Evolutionary conservation across 2,113 vertebrate genomes (phyloP), one percentile per base, ranked within the genome.

Genomic region (Halichoerus grypus): DNA sequence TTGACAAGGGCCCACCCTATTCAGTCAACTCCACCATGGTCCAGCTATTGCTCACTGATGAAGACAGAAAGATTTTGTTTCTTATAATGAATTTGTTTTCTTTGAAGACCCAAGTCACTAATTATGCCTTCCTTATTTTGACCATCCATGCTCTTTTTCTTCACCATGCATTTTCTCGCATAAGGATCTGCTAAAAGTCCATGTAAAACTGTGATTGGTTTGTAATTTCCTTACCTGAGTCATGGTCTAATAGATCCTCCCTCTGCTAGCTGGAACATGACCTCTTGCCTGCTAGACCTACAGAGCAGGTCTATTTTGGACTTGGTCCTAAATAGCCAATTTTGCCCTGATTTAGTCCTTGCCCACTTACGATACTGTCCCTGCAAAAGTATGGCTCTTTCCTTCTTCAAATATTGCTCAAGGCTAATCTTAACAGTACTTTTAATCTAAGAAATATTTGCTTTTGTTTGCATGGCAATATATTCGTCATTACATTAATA

Each of bases 361-460:
- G 33, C 14, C 5, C 28, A 28, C 19, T 88, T 28, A 63, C 57
- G 69, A 57, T 55, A 7, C 67, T 49, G 22, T 93, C 39, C 3
- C 5, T 85, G 53, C 10, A 86, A 36, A 21, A 39, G 4, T 81
- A 3, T 24, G 10, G 18, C 0, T 95, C 67, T 93, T 33, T 92
- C 61, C 26, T 74, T 59, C 39, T 86, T 89, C 71, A 94, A 87
- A 74, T 61, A 33, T 90, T 87, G 74, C 28, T 88, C 24, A 79
- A 76, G 16, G 80, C 4, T 42, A 77, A 88, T 49, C 59, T 42
- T 84, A 81, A 57, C 31, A 46, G 53, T 51, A 18, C 1, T 80
- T 96, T 87, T 81, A 86, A 51, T 69, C 28, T 67, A 86, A 46
- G 92, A 96, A 95, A 71, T 42, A 19, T 79, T 72, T 71, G 26